These are phyloP conservation scores for Gobio occitaniae DNA, from an alignment of 2,797 vertebrate genomes.

Conservation along the genomic window DNA sequence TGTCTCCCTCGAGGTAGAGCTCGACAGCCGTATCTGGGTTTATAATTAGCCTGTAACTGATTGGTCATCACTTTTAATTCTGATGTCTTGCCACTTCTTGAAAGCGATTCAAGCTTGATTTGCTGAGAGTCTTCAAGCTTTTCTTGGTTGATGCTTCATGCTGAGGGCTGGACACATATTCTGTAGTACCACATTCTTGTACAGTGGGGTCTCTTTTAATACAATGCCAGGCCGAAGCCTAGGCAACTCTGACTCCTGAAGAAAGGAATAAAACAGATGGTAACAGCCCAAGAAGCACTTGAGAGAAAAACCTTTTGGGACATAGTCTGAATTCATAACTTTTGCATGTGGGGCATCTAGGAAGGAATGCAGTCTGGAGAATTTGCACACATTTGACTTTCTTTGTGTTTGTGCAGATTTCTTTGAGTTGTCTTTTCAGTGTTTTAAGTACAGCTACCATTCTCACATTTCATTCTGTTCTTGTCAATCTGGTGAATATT, in stretches of 20 bases:
- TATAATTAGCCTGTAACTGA: constrained; percentile 64
- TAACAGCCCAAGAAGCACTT: constrained; percentile 36
- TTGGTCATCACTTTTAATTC: constrained; percentile 68
- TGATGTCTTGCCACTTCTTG: constrained; percentile 76
- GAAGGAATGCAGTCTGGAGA: constrained; percentile 11
- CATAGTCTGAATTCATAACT: constrained; percentile 56
- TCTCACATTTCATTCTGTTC: background rate
- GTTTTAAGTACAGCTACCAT: background rate
- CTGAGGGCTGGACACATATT: constrained; percentile 37
- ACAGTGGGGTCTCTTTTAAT: constrained; percentile 51
- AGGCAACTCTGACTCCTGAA: constrained; percentile 54
- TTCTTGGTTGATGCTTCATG: constrained; percentile 36
- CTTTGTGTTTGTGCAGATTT: too few species aligned
- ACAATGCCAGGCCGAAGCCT: constrained; percentile 50
- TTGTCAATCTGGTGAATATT: background rate
- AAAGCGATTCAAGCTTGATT: constrained; percentile 66
- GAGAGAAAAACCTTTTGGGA: constrained; percentile 46
- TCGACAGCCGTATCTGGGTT: constrained; percentile 62
- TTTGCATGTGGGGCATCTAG: constrained; percentile 44
- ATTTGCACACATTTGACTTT: background rate
- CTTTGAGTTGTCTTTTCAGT: too few species aligned
- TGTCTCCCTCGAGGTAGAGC: constrained; percentile 50
- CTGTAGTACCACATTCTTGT: constrained; percentile 49
- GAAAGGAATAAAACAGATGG: constrained; percentile 61
- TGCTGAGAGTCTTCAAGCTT: constrained; percentile 54